Percentiles rank a stretch among this genome's conserved stretches.
These are phyloP conservation scores for Solenodon paradoxus DNA, from an alignment of 2,113 vertebrate species.

Conservation along the genomic window DNA sequence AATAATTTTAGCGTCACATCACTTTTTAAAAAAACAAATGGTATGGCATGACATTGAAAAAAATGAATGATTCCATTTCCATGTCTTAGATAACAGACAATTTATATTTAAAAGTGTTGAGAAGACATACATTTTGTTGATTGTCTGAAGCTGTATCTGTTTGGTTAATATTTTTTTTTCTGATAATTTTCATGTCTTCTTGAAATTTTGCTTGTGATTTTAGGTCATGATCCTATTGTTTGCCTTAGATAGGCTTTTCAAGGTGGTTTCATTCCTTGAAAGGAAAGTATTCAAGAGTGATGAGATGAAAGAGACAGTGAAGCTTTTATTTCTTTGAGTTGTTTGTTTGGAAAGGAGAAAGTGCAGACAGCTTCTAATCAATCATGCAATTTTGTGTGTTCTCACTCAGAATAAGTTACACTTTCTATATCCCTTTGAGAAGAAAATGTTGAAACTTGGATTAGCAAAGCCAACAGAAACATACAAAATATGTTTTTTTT, in stretches of 20 bases:
- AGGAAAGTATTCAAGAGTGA: neutral
- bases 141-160: neutral
- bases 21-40: neutral
- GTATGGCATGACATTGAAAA: neutral
- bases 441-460: neutral
- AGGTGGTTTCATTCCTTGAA: neutral
- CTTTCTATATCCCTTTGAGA: conserved; percentile 6
- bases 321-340: conserved; percentile 7
- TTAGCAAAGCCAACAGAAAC: conserved; percentile 27
- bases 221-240: neutral
- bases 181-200: neutral
- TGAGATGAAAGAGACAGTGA: neutral
- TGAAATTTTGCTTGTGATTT: neutral
- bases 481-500: neutral
- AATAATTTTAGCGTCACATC: neutral
- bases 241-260: neutral
- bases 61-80: neutral
- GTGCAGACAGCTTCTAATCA: conserved; percentile 55
- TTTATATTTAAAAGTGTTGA: neutral
- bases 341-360: conserved; percentile 50
- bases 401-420: conserved; percentile 39
- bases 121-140: neutral
- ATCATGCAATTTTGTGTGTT: conserved; percentile 36
- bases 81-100: neutral
- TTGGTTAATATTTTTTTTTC: neutral